Evolutionary conservation across 2,797 vertebrate species (phyloP).

Genomic region (Octomys mimax): DNA sequence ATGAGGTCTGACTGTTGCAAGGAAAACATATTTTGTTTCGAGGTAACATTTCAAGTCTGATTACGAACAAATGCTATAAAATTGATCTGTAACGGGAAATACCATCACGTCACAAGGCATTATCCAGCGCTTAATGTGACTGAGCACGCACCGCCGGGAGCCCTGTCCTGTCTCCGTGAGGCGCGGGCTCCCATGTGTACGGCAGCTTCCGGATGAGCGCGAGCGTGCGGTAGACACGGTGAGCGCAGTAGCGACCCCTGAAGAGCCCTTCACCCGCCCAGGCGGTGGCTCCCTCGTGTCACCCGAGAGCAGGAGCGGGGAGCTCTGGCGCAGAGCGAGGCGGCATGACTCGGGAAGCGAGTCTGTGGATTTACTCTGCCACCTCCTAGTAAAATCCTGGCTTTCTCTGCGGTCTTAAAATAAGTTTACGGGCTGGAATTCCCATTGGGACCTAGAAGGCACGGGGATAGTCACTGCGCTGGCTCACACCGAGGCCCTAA

Average conservation of each 20-base stretch:
- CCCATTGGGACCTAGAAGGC: not conserved
- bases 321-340: not conserved
- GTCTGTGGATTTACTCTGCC: constrained; percentile 26
- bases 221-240: constrained; percentile 80
- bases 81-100: constrained; percentile 91
- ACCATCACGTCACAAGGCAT: constrained; percentile 91
- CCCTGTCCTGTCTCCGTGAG: constrained; percentile 88
- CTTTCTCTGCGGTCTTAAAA: constrained; percentile 30
- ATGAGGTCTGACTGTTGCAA: constrained; percentile 90
- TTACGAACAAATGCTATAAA: constrained; percentile 89
- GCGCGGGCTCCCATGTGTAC: constrained; percentile 86
- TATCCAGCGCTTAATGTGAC: constrained; percentile 89
- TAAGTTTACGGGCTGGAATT: not conserved
- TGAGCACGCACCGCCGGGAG: constrained; percentile 89
- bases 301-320: not conserved
- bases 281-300: constrained; percentile 3
- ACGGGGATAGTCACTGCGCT: not conserved
- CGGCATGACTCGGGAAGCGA: not conserved
- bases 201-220: constrained; percentile 83
- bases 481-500: not conserved
- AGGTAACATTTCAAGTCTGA: constrained; percentile 91
- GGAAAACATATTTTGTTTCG: constrained; percentile 89
- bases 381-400: constrained; percentile 20
- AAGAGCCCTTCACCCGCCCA: constrained; percentile 78
- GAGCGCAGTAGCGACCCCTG: constrained; percentile 81